These are phyloP conservation scores for Melopsittacus undulatus DNA, from an alignment of 2,797 vertebrate genomes.

Conservation along the genomic window DNA sequence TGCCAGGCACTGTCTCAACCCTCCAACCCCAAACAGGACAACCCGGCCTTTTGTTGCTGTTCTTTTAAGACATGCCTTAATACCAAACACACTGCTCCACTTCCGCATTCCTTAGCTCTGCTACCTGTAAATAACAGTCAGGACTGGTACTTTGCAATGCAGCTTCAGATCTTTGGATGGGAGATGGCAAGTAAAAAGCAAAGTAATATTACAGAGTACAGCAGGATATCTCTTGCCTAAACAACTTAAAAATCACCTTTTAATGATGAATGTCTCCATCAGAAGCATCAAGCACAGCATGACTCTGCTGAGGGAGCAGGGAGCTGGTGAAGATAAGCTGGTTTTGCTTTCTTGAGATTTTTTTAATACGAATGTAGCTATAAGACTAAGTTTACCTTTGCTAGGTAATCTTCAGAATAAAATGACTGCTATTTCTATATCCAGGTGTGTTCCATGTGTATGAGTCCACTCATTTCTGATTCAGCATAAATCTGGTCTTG, in stretches of 20 bases:
- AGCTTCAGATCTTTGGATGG: not conserved
- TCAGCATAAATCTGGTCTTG: not conserved
- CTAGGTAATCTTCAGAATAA: not conserved
- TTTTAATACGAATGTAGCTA: not conserved
- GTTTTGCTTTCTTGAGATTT: not conserved
- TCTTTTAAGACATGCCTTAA: not conserved
- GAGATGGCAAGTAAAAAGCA: not conserved
- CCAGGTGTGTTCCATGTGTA: not conserved
- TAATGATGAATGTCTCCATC: not conserved
- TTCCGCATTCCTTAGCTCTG: not conserved
- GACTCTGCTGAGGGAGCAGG: not conserved
- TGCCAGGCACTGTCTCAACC: not conserved
- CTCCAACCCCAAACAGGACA: not conserved
- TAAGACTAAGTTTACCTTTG: not conserved
- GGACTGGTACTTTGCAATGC: not conserved
- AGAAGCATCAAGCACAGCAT: not conserved
- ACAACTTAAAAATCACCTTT: not conserved
- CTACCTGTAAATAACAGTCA: not conserved
- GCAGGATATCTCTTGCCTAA: not conserved
- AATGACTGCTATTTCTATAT: not conserved
- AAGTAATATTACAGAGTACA: not conserved
- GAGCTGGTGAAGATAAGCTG: not conserved
- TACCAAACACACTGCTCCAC: fast-evolving
- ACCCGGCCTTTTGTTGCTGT: not conserved
- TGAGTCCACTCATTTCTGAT: not conserved